A percentile compares a stretch with the other conserved stretches of the same genome.
Conservation (phyloP, 64 coral and sea anemone species). For the Astreopora myriophthalma region DNA sequence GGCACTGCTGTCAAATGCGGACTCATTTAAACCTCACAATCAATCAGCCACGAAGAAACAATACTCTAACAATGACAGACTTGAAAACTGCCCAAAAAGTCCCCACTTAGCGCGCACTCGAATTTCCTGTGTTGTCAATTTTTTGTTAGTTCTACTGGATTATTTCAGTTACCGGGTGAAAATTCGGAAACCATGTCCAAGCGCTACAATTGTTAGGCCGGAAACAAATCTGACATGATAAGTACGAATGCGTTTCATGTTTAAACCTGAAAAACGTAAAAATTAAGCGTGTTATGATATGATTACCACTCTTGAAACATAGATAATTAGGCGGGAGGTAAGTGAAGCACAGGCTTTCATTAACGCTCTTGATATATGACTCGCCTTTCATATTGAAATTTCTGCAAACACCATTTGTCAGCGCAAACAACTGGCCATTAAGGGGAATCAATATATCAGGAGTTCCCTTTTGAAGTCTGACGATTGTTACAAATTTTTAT, state of each 20-base stretch:
- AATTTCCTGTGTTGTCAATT: neutral
- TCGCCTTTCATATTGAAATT: slow-evolving; percentile 45
- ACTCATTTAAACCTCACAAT: neutral
- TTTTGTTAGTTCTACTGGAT: neutral
- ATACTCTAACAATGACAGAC: neutral
- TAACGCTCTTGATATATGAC: slow-evolving; percentile 6
- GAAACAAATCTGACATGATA: too few relatives aligned
- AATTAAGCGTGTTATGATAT: neutral
- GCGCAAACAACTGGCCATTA: slow-evolving; percentile 22
- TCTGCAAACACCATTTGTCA: neutral
- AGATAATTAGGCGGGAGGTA: neutral
- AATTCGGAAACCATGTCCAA: too few relatives aligned
- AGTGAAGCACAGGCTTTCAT: neutral
- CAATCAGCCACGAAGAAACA: neutral
- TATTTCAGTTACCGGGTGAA: neutral
- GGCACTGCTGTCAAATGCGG: neutral
- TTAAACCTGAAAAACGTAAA: neutral
- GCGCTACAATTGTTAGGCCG: too few relatives aligned
- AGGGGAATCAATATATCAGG: slow-evolving; percentile 16
- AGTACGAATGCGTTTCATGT: too few relatives aligned
- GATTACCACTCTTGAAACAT: slow-evolving; percentile 10
- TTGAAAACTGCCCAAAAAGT: neutral
- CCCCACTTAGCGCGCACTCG: neutral
- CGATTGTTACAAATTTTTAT: neutral
- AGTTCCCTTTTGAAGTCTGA: neutral